Evolutionary conservation across 1,140 invertebrate genomes (phyloP).

Genomic region (Phymastichus coffea): DNA sequence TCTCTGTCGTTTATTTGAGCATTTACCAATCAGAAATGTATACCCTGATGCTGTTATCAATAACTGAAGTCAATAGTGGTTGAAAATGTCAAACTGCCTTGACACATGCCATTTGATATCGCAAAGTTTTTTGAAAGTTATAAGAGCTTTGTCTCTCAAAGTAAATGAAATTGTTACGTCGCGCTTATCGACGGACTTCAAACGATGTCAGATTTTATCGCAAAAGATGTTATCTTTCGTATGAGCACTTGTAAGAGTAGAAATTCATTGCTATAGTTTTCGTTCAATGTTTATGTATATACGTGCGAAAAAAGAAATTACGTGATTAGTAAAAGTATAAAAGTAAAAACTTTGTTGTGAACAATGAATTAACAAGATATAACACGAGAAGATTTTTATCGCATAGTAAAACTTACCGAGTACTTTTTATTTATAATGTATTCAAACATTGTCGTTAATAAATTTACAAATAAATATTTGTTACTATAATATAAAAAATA

Average conservation of each 20-base stretch:
- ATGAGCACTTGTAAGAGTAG: not conserved
- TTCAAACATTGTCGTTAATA: constrained; percentile 15
- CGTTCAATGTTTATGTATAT: constrained; percentile 12
- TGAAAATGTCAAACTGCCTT: no score
- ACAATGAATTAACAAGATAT: not conserved
- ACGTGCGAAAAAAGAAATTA: not conserved
- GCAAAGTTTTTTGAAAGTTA: no score
- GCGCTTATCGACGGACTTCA: no score
- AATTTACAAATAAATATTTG: constrained; percentile 21
- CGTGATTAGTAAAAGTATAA: not conserved
- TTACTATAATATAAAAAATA: constrained; percentile 1
- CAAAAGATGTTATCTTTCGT: constrained; percentile 3
- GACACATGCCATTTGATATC: no score
- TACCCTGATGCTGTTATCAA: no score
- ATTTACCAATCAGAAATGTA: no score
- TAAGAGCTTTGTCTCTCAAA: no score
- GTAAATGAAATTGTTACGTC: no score
- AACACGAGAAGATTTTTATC: not conserved
- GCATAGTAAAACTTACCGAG: no score
- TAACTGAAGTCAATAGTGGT: no score
- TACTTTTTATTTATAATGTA: constrained; percentile 2
- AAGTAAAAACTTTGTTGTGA: not conserved
- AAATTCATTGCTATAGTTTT: not conserved
- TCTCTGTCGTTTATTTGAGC: no score
- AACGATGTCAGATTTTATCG: no score